A percentile compares a stretch with the other conserved stretches of the same genome.
These are phyloP conservation scores for Oryzias sinensis DNA, from an alignment of 2,797 vertebrate species.

Conservation along the genomic window DNA sequence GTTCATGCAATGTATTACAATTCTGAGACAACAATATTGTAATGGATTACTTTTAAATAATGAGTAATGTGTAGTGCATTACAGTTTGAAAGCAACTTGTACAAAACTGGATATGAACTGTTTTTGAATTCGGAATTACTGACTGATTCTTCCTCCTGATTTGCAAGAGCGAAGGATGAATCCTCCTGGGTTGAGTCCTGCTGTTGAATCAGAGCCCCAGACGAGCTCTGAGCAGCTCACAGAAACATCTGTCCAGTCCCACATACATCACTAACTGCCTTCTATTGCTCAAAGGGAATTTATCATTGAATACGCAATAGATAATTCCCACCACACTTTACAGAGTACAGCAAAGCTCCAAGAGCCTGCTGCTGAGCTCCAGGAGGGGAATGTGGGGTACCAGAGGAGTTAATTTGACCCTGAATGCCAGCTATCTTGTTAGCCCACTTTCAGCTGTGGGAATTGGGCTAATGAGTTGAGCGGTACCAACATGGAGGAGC, in stretches of 20 bases:
- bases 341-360: constrained; percentile 49
- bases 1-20: too few species aligned
- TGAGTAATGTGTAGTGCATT: too few species aligned
- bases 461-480: constrained; percentile 65
- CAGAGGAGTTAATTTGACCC: constrained; percentile 74
- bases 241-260: constrained; percentile 36
- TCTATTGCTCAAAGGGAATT: constrained; percentile 75
- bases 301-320: constrained; percentile 78
- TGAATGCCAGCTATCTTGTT: constrained; percentile 66
- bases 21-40: too few species aligned
- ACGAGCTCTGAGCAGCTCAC: constrained; percentile 16
- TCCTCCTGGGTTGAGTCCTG: too few species aligned
- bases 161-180: too few species aligned
- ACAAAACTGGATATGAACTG: too few species aligned
- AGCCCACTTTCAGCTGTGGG: constrained; percentile 69
- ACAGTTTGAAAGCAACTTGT: too few species aligned
- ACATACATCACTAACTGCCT: constrained; percentile 56
- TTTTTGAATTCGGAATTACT: too few species aligned
- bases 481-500: constrained; percentile 58
- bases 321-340: constrained; percentile 64
- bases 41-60: too few species aligned
- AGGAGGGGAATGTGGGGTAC: constrained; percentile 52
- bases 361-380: constrained; percentile 45
- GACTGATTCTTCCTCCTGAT: too few species aligned
- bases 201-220: too few species aligned